These are phyloP conservation scores for Xylocampa areola DNA, from an alignment of 2,888 invertebrate genomes.

Conservation along the genomic window DNA sequence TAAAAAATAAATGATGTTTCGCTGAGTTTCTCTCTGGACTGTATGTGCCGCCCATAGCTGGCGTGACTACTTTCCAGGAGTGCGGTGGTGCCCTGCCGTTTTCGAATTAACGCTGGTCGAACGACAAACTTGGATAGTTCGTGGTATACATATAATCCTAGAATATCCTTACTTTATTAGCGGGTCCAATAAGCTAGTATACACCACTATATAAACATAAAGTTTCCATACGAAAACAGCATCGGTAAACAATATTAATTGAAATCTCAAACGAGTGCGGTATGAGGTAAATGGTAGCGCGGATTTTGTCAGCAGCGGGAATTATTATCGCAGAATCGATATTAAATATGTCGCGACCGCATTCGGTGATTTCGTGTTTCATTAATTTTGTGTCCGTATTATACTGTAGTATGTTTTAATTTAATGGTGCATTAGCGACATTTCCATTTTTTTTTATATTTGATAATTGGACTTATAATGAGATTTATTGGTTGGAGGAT, in stretches of 20 bases:
- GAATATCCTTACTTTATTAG: not conserved
- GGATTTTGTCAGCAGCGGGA: constrained; percentile 29
- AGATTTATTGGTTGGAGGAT: no score
- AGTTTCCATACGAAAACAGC: constrained; percentile 32
- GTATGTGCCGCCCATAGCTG: no score
- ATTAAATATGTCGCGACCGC: constrained; percentile 52
- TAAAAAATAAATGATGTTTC: no score
- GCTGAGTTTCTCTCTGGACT: no score
- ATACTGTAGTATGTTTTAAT: constrained; percentile 5
- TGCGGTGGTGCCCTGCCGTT: no score
- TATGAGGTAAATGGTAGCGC: constrained; percentile 42
- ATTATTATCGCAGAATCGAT: constrained; percentile 48
- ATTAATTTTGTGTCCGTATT: constrained; percentile 33
- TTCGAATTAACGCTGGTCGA: no score
- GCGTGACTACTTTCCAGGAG: no score
- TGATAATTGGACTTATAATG: no score
- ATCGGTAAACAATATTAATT: constrained; percentile 54
- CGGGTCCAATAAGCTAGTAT: not conserved
- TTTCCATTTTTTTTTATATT: not conserved
- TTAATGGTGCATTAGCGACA: constrained; percentile 13
- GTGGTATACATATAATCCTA: no score
- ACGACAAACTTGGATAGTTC: no score
- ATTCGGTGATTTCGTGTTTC: constrained; percentile 48
- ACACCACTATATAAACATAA: constrained; percentile 12
- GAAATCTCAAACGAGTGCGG: constrained; percentile 57